Base-by-base conservation (phyloP, 2,888 invertebrate genomes). In the Ctena decussata region DNA sequence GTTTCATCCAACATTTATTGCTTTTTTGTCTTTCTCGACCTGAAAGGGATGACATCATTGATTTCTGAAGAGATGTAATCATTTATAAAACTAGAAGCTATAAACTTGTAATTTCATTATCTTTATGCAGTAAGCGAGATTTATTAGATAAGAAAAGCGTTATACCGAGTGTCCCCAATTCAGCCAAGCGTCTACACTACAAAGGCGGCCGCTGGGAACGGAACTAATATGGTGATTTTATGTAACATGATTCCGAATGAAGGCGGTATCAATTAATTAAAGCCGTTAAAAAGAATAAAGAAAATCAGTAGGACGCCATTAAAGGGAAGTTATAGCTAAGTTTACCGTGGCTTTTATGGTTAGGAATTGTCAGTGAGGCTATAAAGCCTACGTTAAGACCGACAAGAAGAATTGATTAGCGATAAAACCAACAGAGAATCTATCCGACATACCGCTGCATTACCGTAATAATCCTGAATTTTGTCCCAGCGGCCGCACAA, bases 261-360 rank as follows among this genome's bases (percentile, higher is more conserved):
- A 57, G 24, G 57, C 57, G 57, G 27, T 57, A n/a, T 57, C 57
- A 57, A 57, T 57, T 57, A 27, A 57, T 57, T 57, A 57, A 57
- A 57, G n/a, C 27, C 57, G 57, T 57, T 57, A 57, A 57, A 46
- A 57, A 57, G 57, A 57, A 57, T 57, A 57, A 57, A 57, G 57
- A 27, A 57, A 57, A 57, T 57, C 57, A 57, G 27, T n/a, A 27
- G 27, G 57, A 12, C 27, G 15, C 57, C 57, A 57, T 57, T 57
- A 57, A 57, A 27, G 57, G 27, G n/a, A n/a, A 57, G 27, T 57
- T 57, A 57, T 57, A 27, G 57, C 57, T 27, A 21, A 27, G 2
- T 12, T 57, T 57, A 27, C n/a, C n/a, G 57, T 57, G 57, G 57
- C n/a, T 57, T 57, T 57, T 57, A 57, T 57, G 57, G 57, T 12